A percentile compares a stretch with the other conserved stretches of the same genome.
phyloP scores from a whole-genome alignment of 1,140 invertebrate genomes.

The Oedothorax gibbosus region DNA sequence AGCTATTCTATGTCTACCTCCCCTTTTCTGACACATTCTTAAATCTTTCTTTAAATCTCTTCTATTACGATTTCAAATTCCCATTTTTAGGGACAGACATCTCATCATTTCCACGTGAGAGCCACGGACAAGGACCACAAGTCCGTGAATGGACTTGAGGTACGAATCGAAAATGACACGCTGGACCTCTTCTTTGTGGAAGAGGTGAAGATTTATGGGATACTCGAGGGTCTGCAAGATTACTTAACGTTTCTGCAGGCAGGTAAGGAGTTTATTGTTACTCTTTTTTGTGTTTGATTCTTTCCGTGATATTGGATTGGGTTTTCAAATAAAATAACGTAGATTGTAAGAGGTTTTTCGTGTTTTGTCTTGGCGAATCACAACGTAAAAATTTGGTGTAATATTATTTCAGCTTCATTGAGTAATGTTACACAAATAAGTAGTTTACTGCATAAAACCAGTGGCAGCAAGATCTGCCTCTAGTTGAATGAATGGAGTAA shows the following conservation, averaged over 20 bases:
- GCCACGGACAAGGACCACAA: constrained; percentile 38
- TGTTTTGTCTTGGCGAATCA: background rate
- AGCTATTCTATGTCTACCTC: no score
- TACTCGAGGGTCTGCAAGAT: background rate
- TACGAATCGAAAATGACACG: constrained; percentile 31
- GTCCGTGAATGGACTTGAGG: constrained; percentile 25
- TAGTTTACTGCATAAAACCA: no score
- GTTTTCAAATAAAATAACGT: background rate
- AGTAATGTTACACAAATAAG: no score
- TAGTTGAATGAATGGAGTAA: no score
- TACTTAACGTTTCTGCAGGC: constrained; percentile 29
- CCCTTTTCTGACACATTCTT: no score
- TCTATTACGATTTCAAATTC: background rate
- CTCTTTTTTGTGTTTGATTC: background rate
- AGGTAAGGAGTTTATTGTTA: background rate
- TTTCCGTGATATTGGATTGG: background rate
- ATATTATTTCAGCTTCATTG: no score
- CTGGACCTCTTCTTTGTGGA: constrained; percentile 29
- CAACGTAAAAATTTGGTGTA: no score
- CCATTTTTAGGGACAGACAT: constrained; percentile 6
- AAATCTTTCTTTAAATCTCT: no score
- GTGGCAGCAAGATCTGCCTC: no score
- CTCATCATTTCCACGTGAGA: constrained; percentile 13
- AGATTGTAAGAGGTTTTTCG: background rate
- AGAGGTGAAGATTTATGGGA: constrained; percentile 21